Evolutionary conservation across 92 coral and sea anemone genomes (phyloP).

Genomic region (Porites rus): DNA sequence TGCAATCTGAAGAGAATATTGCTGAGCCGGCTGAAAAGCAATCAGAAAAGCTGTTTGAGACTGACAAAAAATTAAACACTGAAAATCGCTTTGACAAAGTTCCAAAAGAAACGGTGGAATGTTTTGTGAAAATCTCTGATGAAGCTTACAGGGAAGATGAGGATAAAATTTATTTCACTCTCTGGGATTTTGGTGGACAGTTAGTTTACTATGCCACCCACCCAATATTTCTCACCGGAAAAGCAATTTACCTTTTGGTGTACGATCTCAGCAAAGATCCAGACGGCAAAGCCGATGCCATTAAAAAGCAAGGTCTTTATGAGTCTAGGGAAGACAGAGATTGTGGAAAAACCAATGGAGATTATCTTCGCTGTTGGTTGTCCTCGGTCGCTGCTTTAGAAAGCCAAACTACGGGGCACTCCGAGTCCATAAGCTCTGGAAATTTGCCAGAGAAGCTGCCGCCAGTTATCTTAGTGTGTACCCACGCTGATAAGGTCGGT

Average conservation of each 20-base stretch:
- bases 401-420: background rate
- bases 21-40: no score
- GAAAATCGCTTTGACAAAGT: background rate
- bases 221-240: constrained; percentile 58
- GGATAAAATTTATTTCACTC: background rate
- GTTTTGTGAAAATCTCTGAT: background rate
- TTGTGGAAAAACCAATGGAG: constrained; percentile 50
- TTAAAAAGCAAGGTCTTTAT: constrained; percentile 15
- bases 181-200: constrained; percentile 52
- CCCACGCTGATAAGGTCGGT: constrained; percentile 51
- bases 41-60: no score
- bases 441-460: constrained; percentile 32
- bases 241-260: constrained; percentile 54
- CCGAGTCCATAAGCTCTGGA: background rate
- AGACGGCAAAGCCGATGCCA: constrained; percentile 36
- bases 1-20: no score
- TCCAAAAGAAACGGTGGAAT: background rate
- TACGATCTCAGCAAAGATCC: constrained; percentile 31
- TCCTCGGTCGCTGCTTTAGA: constrained; percentile 26
- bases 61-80: no score
- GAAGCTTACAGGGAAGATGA: background rate
- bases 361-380: constrained; percentile 59
- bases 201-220: constrained; percentile 62
- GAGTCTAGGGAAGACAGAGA: constrained; percentile 2
- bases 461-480: constrained; percentile 61